Percentiles rank a stretch among this genome's conserved stretches.
phyloP scores from a whole-genome alignment of 2,113 vertebrate species.

The Chloropsis hardwickii region DNA sequence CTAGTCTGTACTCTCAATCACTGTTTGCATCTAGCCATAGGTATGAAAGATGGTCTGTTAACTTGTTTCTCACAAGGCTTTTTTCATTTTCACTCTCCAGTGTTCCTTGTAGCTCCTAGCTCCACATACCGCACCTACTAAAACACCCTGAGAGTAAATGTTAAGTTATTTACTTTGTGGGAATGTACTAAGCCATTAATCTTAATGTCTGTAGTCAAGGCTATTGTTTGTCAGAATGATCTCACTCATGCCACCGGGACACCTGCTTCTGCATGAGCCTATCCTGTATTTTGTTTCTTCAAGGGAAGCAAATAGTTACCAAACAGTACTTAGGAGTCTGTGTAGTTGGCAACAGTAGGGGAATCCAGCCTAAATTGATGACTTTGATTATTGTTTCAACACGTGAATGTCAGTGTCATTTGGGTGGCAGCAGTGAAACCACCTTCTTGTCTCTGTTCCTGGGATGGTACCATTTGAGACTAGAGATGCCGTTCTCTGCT shows the following conservation, averaged over 20 bases:
- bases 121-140: neutral
- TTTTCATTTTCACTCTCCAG: neutral
- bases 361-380: neutral
- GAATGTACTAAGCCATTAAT: slow-evolving; percentile 50
- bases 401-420: neutral
- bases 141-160: slow-evolving; percentile 64
- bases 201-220: neutral
- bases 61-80: neutral
- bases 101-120: neutral
- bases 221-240: slow-evolving; percentile 30
- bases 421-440: neutral
- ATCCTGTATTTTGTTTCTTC: neutral
- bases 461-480: neutral
- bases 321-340: neutral
- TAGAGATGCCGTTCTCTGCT: neutral
- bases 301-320: slow-evolving; percentile 10
- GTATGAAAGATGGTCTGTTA: neutral
- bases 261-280: neutral
- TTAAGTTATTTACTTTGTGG: slow-evolving; percentile 66
- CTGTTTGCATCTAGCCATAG: neutral
- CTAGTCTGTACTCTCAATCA: neutral
- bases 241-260: neutral
- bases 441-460: neutral
- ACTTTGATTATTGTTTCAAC: neutral
- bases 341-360: neutral